Percentiles rank a stretch among this genome's conserved stretches.
These are phyloP conservation scores for Chionodraco myersi DNA, from an alignment of 2,113 vertebrate species.

Conservation along the genomic window DNA sequence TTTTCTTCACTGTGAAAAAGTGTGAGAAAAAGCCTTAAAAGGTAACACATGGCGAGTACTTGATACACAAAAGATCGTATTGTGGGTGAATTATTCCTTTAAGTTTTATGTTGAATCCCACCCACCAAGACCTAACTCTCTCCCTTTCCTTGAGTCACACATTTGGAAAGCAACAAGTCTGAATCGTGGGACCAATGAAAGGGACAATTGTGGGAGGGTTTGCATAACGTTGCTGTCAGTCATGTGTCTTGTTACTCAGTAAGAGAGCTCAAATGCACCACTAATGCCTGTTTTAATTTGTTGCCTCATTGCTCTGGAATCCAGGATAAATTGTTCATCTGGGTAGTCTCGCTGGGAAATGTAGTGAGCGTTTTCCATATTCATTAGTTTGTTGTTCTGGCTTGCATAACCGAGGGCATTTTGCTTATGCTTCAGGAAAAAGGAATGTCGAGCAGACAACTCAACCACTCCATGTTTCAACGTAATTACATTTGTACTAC, in stretches of 20 bases:
- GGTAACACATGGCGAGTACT: no score
- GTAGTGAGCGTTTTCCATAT: slow-evolving; percentile 34
- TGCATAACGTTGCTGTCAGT: slow-evolving; percentile 72
- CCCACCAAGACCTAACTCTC: slow-evolving; percentile 46
- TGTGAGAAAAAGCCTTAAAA: no score
- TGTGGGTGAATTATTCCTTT: neutral
- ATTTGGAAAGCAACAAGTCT: slow-evolving; percentile 54
- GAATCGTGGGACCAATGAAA: slow-evolving; percentile 67
- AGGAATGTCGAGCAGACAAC: neutral
- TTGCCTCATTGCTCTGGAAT: slow-evolving; percentile 78
- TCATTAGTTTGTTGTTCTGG: slow-evolving; percentile 49
- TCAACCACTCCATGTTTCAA: slow-evolving; percentile 7
- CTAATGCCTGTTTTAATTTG: slow-evolving; percentile 75
- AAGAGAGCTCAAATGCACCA: slow-evolving; percentile 67
- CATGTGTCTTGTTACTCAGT: slow-evolving; percentile 71
- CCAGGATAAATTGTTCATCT: slow-evolving; percentile 55
- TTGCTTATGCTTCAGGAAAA: slow-evolving; percentile 27
- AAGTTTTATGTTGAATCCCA: slow-evolving; percentile 45
- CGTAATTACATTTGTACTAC: slow-evolving; percentile 18
- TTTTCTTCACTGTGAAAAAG: no score
- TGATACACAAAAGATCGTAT: no score
- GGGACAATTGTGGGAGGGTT: slow-evolving; percentile 73
- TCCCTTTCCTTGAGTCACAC: slow-evolving; percentile 53
- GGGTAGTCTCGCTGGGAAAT: slow-evolving; percentile 32
- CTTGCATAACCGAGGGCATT: slow-evolving; percentile 27